phyloP scores from a whole-genome alignment of 2,888 invertebrate species.

The Exocentrus adspersus region DNA sequence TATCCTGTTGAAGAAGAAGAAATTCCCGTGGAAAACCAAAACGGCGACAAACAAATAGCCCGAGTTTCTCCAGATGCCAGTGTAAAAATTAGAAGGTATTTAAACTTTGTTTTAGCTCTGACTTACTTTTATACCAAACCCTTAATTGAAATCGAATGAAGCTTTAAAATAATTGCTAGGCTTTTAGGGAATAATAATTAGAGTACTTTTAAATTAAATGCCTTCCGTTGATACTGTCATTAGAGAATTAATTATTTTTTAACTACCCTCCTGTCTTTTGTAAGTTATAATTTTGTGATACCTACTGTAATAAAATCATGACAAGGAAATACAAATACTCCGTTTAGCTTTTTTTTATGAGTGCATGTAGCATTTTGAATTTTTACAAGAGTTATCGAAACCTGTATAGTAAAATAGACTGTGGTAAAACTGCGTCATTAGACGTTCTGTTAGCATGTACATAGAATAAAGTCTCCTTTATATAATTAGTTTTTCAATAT shows the following conservation, averaged over 20 bases:
- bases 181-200: constrained; percentile 20
- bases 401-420: constrained; percentile 26
- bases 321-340: constrained; percentile 9
- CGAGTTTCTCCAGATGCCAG: constrained; percentile 52
- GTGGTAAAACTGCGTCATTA: constrained; percentile 28
- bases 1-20: constrained; percentile 40
- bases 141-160: constrained; percentile 47
- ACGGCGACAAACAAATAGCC: constrained; percentile 51
- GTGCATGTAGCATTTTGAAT: constrained; percentile 35
- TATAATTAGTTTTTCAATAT: constrained; percentile 42
- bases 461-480: constrained; percentile 48
- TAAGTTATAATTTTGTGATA: constrained; percentile 29
- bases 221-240: constrained; percentile 22
- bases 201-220: constrained; percentile 17
- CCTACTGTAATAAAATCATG: constrained; percentile 20
- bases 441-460: constrained; percentile 49
- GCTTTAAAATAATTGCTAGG: constrained; percentile 33
- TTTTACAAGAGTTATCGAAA: constrained; percentile 33
- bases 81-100: constrained; percentile 62
- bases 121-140: constrained; percentile 56
- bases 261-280: constrained; percentile 5
- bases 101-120: constrained; percentile 54
- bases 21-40: constrained; percentile 48
- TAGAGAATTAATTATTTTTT: constrained; percentile 17
- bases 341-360: constrained; percentile 33